Base-by-base conservation (phyloP, 2,797 vertebrate genomes). In the Cryptoblepharus egeriae region DNA sequence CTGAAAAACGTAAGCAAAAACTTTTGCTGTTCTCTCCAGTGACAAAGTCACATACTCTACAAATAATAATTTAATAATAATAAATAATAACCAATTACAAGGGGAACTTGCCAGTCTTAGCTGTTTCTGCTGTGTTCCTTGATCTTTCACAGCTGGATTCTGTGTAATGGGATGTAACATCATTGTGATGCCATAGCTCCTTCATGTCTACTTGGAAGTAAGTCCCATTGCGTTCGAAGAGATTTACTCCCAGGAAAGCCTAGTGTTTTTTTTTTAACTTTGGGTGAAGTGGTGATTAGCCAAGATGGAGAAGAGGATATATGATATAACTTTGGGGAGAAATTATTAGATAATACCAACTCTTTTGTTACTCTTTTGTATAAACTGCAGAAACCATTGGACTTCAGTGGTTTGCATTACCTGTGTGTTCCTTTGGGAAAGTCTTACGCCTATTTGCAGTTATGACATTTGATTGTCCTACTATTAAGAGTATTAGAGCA, bases 1-100 rank as follows among this genome's bases (percentile, higher is more conserved):
- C 85, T 97, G 89, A 96, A 89, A 96, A 95, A 98, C 49, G 98
- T 99, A 97, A 97, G 97, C 77, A 79, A 70, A 83, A 88, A 88
- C 79, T 57, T 75, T 42, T 81, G 35, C 0, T 3, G 15, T 3
- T 84, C 35, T 78, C 5, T 88, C 24, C 3, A 77, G 52, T 85
- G 52, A 80, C 2, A n/a, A 39, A 37, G 30, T 86, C 16, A 64
- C 32, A 8, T 64, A 28, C 55, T 22, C 5, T 57, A 12, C 69
- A 70, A 70, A 39, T 39, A 35, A 58, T 42, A n/a, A n/a, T n/a
- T n/a, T n/a, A n/a, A n/a, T n/a, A n/a, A n/a, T n/a, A n/a, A n/a
- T 55, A 49, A 73, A 58, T 15, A 45, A 2, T 58, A 65, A 67
- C n/a, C n/a, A 45, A 28, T 52, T 30, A 24, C 11, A 39, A 24